Evolutionary conservation across 1,140 invertebrate genomes (phyloP), one percentile per base, ranked within the genome.

Genomic region (Euura saliciscinereae): DNA sequence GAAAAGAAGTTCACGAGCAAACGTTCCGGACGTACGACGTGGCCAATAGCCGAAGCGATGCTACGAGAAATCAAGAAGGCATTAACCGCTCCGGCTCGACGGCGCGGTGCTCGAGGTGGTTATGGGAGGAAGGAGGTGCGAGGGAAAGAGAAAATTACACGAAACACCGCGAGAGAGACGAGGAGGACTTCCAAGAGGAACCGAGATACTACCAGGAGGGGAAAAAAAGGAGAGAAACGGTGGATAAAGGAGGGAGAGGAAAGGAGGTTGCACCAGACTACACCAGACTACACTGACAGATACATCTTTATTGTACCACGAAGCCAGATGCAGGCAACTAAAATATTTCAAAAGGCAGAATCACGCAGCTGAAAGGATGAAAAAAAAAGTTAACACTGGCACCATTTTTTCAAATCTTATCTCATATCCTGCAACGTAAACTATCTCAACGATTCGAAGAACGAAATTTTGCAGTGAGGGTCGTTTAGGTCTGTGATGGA

Each of bases 291-390:
- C 73, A 79, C 80, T 81, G 80, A 81, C 78, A 81, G 80, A 81
- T 81, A 81, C 78, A 77, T 81, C 80, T 80, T 76, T 81, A 81
- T 81, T 78, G 78, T 77, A 73, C 72, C 75, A 72, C 74, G 74
- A 78, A 59, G 74, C 73, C 75, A 69, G 77, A 78, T 73, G 75
- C 67, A 77, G 76, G 74, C 76, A 73, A 73, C 75, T 70, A 72
- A 78, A 79, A 77, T 43, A 68, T 71, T 66, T 59, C 45, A 13
- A 66, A 44, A 72, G 69, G 43, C 70, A 65, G 8, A 11, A 42
- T 67, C 4, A 67, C 66, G 10, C 10, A 13, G 66, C 11, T 42
- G 28, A 67, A 67, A 67, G 11, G 66, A 42, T 42, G 28, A 67
- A 67, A 6, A 67, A 67, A 3, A 11, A 67, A 28, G 1, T 28